These are phyloP conservation scores for Pseudonaja textilis DNA, from an alignment of 2,113 vertebrate species.

Conservation along the genomic window DNA sequence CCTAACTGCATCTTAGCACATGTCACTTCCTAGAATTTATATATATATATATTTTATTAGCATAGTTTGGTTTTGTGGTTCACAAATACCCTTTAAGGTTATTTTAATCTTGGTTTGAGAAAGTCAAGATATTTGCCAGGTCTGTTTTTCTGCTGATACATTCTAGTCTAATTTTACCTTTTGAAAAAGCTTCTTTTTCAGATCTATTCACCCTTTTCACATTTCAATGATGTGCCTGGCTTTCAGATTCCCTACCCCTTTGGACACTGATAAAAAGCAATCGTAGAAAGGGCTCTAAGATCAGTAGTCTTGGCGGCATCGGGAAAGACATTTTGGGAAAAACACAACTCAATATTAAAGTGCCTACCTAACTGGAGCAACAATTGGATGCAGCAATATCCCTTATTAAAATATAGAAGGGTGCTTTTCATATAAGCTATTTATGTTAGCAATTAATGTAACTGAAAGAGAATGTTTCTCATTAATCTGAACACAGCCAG, in stretches of 20 bases:
- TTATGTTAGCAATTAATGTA: slow-evolving; percentile 9
- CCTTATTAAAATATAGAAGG: slow-evolving; percentile 21
- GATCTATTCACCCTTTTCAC: slow-evolving; percentile 67
- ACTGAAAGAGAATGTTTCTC: not conserved
- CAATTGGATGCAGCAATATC: not conserved
- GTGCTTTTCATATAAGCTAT: not conserved
- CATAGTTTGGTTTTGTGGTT: not conserved
- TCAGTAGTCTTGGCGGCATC: slow-evolving; percentile 48
- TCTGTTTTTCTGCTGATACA: slow-evolving; percentile 60
- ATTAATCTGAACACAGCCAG: slow-evolving; percentile 15
- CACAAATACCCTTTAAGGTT: slow-evolving; percentile 34
- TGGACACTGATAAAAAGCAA: slow-evolving; percentile 59
- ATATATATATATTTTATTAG: not conserved
- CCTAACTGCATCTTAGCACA: not conserved
- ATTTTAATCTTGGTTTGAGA: slow-evolving; percentile 48
- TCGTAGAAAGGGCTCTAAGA: slow-evolving; percentile 25
- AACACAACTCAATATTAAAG: slow-evolving; percentile 37
- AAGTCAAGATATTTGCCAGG: slow-evolving; percentile 44
- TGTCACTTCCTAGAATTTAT: not conserved
- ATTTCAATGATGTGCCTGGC: slow-evolving; percentile 64
- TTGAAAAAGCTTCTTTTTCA: slow-evolving; percentile 65
- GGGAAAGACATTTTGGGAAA: slow-evolving; percentile 48
- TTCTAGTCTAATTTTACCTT: slow-evolving; percentile 65
- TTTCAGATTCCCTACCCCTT: slow-evolving; percentile 63
- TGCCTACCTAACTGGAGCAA: not conserved